A percentile compares a stretch with the other conserved stretches of the same genome.
phyloP scores from a whole-genome alignment of 2,113 vertebrate species.

The Rynchops niger region DNA sequence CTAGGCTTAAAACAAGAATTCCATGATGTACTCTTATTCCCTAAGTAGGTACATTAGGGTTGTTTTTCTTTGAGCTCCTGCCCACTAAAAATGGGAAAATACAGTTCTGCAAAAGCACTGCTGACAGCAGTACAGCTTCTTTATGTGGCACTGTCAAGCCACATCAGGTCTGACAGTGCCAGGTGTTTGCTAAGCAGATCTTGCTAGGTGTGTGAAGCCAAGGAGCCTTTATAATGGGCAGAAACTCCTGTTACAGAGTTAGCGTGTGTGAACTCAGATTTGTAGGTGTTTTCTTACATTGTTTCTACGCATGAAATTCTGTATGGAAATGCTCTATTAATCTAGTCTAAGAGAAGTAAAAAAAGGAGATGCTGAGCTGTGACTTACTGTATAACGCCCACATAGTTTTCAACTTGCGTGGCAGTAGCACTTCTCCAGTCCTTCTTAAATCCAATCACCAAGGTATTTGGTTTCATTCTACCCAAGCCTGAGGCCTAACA shows the following conservation, averaged over 20 bases:
- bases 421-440: slow-evolving; percentile 84
- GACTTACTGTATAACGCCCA: slow-evolving; percentile 95
- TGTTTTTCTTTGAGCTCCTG: slow-evolving; percentile 14
- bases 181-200: neutral
- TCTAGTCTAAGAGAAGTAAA: neutral
- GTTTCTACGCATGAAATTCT: neutral
- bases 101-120: slow-evolving; percentile 11
- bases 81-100: neutral
- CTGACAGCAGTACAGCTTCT: neutral
- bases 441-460: slow-evolving; percentile 94
- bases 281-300: neutral
- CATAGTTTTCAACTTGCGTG: slow-evolving; percentile 84
- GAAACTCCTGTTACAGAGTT: neutral
- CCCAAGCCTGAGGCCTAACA: slow-evolving; percentile 91
- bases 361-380: neutral
- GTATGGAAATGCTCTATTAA: neutral
- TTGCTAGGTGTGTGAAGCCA: neutral
- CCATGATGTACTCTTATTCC: slow-evolving; percentile 15
- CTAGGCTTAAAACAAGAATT: slow-evolving; percentile 33
- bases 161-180: neutral
- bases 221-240: neutral
- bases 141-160: neutral
- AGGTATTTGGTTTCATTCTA: slow-evolving; percentile 92
- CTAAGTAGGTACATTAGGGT: neutral
- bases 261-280: neutral